Evolutionary conservation across 1,140 invertebrate species (phyloP).

Genomic region (Gryllus bimaculatus): DNA sequence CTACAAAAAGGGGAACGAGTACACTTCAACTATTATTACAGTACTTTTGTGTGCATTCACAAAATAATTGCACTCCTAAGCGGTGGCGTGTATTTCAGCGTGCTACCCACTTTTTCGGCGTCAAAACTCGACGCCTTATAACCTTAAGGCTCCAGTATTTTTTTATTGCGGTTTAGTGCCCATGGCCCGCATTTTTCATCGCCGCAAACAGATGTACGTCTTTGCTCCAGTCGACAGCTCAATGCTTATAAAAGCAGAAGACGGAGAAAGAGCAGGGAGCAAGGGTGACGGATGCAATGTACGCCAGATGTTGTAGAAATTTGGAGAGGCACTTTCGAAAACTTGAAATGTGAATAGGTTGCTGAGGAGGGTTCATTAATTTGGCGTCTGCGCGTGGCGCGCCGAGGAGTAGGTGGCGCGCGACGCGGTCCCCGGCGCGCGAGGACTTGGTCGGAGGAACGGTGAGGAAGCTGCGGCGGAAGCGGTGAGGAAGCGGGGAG

Average conservation of each 20-base stretch:
- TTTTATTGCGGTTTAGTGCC: background rate
- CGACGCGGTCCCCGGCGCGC: too few relatives aligned
- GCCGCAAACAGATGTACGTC: background rate
- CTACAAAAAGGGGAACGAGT: too few relatives aligned
- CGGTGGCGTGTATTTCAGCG: too few relatives aligned
- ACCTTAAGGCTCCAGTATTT: background rate
- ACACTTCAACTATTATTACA: background rate
- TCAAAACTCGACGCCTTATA: background rate
- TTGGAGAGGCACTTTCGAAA: constrained; percentile 3
- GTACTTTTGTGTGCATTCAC: background rate
- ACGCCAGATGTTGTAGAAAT: constrained; percentile 4
- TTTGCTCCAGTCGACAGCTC: background rate
- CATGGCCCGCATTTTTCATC: background rate
- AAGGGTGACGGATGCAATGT: background rate
- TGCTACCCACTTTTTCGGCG: too few relatives aligned
- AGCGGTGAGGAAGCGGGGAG: too few relatives aligned
- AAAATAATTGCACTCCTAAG: background rate
- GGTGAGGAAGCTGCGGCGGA: too few relatives aligned
- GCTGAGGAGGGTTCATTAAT: background rate
- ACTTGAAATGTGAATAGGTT: background rate
- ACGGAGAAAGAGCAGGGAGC: background rate
- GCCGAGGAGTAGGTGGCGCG: too few relatives aligned
- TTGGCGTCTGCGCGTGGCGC: background rate
- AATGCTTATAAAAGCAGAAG: constrained; percentile 1
- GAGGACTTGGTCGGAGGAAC: too few relatives aligned